Evolutionary conservation across 2,113 vertebrate genomes (phyloP).

Genomic region (Alligator mississippiensis): DNA sequence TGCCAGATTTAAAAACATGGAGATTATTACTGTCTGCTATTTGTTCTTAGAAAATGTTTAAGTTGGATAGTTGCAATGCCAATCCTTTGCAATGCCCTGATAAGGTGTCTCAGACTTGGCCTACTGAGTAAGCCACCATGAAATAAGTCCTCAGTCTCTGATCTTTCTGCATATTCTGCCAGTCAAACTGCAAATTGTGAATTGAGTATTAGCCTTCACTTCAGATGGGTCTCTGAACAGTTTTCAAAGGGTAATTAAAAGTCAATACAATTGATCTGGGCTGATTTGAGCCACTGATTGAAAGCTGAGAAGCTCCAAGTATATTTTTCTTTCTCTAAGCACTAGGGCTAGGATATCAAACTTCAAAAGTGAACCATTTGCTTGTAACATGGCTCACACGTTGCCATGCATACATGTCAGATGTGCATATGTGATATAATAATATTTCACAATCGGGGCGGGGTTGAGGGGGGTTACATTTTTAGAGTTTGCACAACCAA

Average conservation of each 20-base stretch:
- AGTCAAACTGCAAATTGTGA: neutral
- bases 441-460: no score
- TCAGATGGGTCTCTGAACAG: neutral
- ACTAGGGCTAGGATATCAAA: neutral
- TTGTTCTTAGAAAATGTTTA: neutral
- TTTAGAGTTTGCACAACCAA: no score
- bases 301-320: neutral
- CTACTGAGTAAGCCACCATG: fast-evolving
- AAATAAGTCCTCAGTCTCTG: neutral
- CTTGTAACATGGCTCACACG: fast-evolving
- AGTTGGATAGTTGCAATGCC: fast-evolving
- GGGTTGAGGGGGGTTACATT: no score
- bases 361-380: neutral
- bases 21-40: neutral
- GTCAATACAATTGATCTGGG: neutral
- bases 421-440: no score
- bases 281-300: neutral
- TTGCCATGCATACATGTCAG: neutral
- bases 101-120: fast-evolving
- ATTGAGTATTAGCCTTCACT: no score
- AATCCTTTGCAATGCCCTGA: fast-evolving
- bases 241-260: neutral
- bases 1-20: neutral
- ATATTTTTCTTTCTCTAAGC: neutral
- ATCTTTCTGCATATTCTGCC: neutral